These are phyloP conservation scores for Nyctibius grandis DNA, from an alignment of 2,797 vertebrate genomes.

Conservation along the genomic window DNA sequence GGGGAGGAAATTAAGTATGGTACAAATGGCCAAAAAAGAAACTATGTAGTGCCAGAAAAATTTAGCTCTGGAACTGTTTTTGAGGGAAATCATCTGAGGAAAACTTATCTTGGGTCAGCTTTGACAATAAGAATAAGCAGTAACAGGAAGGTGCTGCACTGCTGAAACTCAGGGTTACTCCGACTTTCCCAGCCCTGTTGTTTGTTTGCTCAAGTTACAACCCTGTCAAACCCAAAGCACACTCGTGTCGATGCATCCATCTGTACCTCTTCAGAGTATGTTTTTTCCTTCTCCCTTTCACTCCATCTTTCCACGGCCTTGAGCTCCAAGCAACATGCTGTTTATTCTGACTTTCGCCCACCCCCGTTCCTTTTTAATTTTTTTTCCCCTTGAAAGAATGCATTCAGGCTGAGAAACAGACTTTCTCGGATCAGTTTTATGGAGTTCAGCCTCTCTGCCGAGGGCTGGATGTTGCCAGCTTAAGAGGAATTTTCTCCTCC, in stretches of 20 bases:
- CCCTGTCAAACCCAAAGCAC: neutral
- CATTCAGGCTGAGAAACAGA: neutral
- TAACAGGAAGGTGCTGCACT: neutral
- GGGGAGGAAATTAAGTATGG: neutral
- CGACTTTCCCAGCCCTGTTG: neutral
- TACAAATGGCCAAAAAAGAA: neutral
- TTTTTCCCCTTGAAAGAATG: neutral
- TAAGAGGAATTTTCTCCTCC: neutral
- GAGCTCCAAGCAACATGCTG: neutral
- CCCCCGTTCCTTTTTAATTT: neutral
- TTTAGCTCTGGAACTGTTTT: neutral
- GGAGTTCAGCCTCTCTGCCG: neutral
- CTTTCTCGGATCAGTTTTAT: neutral
- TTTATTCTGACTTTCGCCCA: neutral
- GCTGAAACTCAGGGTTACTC: neutral
- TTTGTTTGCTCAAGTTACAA: neutral
- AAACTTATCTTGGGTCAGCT: neutral
- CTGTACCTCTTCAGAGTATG: neutral
- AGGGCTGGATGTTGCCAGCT: neutral
- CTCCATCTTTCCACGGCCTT: neutral
- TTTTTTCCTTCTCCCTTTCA: neutral
- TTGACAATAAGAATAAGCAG: neutral
- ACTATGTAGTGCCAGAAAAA: neutral
- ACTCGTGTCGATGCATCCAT: fast-evolving
- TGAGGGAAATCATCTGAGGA: neutral